Evolutionary conservation across 2,797 vertebrate genomes (phyloP).

Genomic region (Enteromius unitaeniatus): DNA sequence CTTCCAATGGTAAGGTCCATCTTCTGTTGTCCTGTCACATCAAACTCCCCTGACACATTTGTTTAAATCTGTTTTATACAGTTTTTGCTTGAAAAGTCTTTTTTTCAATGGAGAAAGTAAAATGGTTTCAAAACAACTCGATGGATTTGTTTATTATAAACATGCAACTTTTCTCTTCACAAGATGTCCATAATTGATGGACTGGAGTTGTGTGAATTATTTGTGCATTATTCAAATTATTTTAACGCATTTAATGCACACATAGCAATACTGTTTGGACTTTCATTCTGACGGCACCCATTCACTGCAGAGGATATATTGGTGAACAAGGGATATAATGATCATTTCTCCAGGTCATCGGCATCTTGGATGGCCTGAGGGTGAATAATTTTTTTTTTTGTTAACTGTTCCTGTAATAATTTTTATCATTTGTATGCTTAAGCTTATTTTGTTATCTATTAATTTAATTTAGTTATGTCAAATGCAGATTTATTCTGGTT

Average conservation of each 20-base stretch:
- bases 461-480: background rate
- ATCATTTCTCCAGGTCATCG: background rate
- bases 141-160: background rate
- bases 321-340: background rate
- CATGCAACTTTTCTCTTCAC: background rate
- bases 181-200: background rate
- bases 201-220: background rate
- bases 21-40: background rate
- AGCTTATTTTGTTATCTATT: background rate
- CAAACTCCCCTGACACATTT: background rate
- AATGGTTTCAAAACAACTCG: background rate
- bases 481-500: slow-evolving; percentile 6
- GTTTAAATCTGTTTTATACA: background rate
- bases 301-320: background rate
- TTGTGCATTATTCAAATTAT: background rate
- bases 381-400: background rate
- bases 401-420: background rate
- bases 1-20: background rate
- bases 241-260: no score
- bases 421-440: background rate
- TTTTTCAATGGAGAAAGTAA: background rate
- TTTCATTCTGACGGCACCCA: background rate
- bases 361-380: background rate
- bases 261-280: background rate
- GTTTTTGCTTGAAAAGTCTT: background rate